Evolutionary conservation across 2,113 vertebrate species (phyloP).

Genomic region (Pseudopipra pipra): DNA sequence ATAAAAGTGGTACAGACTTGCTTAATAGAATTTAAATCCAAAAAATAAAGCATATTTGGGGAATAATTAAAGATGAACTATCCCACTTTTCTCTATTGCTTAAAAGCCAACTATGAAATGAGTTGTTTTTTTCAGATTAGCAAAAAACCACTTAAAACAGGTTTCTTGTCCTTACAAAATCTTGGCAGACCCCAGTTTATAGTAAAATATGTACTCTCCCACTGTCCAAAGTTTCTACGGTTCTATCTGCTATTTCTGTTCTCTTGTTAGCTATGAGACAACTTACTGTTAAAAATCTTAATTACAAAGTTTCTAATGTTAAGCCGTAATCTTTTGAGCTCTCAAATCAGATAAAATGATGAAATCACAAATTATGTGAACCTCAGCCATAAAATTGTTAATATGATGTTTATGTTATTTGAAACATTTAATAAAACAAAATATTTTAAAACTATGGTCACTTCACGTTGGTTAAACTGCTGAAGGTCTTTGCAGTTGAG

Average conservation of each 20-base stretch:
- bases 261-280: conserved; percentile 33
- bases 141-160: not conserved
- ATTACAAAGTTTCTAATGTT: conserved; percentile 50
- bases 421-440: conserved; percentile 67
- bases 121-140: conserved; percentile 1
- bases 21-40: not conserved
- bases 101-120: not conserved
- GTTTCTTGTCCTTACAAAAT: not conserved
- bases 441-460: conserved; percentile 53
- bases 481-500: not conserved
- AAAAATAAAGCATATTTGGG: not conserved
- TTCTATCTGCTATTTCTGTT: conserved; percentile 62
- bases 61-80: not conserved
- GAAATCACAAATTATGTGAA: conserved; percentile 5
- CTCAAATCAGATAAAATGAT: conserved; percentile 4
- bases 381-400: conserved; percentile 63
- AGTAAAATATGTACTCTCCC: not conserved
- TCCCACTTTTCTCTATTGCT: conserved; percentile 32
- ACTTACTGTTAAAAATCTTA: conserved; percentile 47
- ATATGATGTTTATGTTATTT: conserved; percentile 63
- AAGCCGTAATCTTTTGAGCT: conserved; percentile 42
- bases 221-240: conserved; percentile 22
- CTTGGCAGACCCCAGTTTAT: conserved; percentile 6
- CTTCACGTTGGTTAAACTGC: not conserved
- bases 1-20: not conserved